Evolutionary conservation across 2,113 vertebrate genomes (phyloP).

Genomic region (Oncorhynchus gorbuscha): DNA sequence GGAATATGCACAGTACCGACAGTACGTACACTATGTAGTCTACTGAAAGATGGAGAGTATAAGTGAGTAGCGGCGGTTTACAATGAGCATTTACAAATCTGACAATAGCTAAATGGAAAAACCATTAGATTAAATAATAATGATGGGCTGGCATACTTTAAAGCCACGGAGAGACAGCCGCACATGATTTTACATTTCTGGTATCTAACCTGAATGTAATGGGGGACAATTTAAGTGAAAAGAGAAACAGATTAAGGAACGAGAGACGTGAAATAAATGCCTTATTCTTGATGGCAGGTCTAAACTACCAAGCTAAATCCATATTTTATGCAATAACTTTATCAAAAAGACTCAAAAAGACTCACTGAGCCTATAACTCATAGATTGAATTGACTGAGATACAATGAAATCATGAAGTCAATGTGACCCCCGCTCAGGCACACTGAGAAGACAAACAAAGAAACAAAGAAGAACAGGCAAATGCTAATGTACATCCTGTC

Average conservation of each 20-base stretch:
- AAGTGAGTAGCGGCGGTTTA: not conserved
- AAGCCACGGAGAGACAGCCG: not conserved
- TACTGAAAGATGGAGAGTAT: not conserved
- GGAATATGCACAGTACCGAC: not conserved
- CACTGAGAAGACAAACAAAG: too few relatives aligned
- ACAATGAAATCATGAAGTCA: constrained; percentile 60
- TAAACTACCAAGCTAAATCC: constrained; percentile 28
- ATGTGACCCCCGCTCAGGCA: constrained; percentile 37
- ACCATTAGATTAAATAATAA: not conserved
- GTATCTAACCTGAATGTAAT: not conserved
- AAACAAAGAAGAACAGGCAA: too few relatives aligned
- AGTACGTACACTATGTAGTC: not conserved
- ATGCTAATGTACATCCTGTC: too few relatives aligned
- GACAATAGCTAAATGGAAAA: not conserved
- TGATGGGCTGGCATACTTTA: not conserved
- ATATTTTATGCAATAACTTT: constrained; percentile 49
- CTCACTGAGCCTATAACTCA: constrained; percentile 24
- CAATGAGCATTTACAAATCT: not conserved
- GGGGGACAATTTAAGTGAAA: not conserved
- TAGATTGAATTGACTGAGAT: constrained; percentile 67
- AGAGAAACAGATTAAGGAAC: not conserved
- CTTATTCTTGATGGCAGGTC: constrained; percentile 5
- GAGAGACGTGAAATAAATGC: not conserved
- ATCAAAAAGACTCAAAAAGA: constrained; percentile 57
- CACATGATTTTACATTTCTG: not conserved